Conservation (phyloP, 2,113 vertebrate genomes). For the Anser brachyrhynchus region DNA sequence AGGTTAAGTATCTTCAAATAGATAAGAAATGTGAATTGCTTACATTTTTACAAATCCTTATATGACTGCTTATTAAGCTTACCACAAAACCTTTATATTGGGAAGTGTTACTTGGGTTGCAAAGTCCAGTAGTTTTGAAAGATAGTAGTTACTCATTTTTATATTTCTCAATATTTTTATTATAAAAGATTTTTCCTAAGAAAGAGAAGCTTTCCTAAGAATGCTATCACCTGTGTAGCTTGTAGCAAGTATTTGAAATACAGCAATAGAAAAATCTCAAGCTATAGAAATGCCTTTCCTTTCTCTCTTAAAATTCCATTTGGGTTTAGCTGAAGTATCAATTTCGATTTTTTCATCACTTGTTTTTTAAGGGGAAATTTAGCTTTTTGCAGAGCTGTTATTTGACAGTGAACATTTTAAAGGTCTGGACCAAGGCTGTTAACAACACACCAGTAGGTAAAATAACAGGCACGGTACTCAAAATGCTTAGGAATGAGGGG, state of each 20-base stretch:
- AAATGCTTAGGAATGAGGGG: not conserved
- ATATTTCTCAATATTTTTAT: not conserved
- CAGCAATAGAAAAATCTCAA: not conserved
- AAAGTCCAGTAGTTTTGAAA: not conserved
- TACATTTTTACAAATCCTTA: not conserved
- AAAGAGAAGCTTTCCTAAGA: not conserved
- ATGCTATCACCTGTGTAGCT: not conserved
- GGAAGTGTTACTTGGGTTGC: not conserved
- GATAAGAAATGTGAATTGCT: not conserved
- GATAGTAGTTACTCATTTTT: not conserved
- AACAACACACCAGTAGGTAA: not conserved
- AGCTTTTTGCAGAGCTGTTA: not conserved
- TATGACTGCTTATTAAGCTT: not conserved
- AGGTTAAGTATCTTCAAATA: not conserved
- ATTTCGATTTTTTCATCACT: not conserved
- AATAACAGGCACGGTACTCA: not conserved
- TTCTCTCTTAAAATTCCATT: constrained; percentile 7
- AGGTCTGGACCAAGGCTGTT: not conserved
- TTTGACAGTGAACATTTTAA: not conserved
- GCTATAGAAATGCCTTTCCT: not conserved
- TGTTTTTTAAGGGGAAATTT: not conserved
- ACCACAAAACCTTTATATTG: not conserved
- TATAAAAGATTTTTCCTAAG: not conserved
- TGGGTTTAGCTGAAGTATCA: not conserved
- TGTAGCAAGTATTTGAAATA: not conserved